phyloP scores from a whole-genome alignment of 2,113 vertebrate genomes.

The Salminus brasiliensis region DNA sequence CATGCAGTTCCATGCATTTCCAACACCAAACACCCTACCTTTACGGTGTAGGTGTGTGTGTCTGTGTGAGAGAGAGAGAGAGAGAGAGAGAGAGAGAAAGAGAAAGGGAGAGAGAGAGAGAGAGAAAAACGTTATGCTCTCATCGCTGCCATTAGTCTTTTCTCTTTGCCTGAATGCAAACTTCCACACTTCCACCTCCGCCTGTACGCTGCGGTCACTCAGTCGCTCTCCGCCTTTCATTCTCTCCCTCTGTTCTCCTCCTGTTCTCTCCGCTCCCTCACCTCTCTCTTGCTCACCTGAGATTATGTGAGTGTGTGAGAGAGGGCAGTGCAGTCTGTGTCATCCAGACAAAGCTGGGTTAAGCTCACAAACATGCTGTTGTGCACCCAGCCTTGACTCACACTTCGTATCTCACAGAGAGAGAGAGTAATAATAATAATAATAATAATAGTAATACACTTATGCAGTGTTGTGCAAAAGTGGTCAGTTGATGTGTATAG shows the following conservation, averaged over 20 bases:
- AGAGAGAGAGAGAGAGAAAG: too few species aligned
- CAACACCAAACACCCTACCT: too few species aligned
- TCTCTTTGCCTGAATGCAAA: not conserved
- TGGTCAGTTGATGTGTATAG: too few species aligned
- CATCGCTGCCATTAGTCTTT: not conserved
- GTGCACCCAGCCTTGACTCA: not conserved
- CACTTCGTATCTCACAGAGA: not conserved
- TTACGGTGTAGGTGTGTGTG: too few species aligned
- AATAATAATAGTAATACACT: too few species aligned
- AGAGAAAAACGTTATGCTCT: too few species aligned
- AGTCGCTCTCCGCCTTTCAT: slow-evolving; percentile 27
- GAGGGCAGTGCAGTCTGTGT: not conserved
- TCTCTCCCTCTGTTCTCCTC: slow-evolving; percentile 6
- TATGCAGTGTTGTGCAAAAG: too few species aligned
- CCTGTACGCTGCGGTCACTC: not conserved
- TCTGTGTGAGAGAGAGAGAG: too few species aligned
- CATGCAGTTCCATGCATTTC: too few species aligned
- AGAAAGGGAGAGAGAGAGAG: too few species aligned
- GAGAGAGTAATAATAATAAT: not conserved
- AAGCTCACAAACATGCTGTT: slow-evolving; percentile 7
- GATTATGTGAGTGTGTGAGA: not conserved
- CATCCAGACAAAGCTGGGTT: slow-evolving; percentile 2
- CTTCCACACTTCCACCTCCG: not conserved
- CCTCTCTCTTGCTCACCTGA: not conserved
- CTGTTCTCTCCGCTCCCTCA: not conserved